A percentile compares a stretch with the other conserved stretches of the same genome.
Evolutionary conservation across 2,113 vertebrate genomes (phyloP).

Genomic region (Pteruthius melanotis): DNA sequence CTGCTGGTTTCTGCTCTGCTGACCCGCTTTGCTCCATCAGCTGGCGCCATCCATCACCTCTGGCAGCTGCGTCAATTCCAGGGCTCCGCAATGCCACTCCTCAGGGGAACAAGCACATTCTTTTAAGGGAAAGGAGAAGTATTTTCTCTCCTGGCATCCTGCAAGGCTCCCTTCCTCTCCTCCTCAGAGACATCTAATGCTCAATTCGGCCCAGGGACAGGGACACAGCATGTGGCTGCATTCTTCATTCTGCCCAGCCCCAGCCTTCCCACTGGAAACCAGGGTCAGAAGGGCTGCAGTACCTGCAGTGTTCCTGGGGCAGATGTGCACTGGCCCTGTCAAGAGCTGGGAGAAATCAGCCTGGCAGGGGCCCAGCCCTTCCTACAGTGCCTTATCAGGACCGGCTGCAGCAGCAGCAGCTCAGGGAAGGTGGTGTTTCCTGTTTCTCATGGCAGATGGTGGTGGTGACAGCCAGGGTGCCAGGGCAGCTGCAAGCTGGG

Average conservation of each 20-base stretch:
- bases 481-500: neutral
- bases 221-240: neutral
- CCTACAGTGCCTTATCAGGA: rapidly evolving
- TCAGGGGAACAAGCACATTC: neutral
- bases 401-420: neutral
- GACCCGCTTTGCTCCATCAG: constrained; percentile 28
- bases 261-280: neutral
- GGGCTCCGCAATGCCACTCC: neutral
- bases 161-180: neutral
- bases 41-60: constrained; percentile 31
- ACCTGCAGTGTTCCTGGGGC: neutral
- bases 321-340: neutral
- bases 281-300: neutral
- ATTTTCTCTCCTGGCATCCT: neutral
- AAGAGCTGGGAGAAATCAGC: neutral
- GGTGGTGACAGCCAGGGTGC: neutral
- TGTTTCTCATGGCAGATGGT: neutral
- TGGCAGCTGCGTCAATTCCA: constrained; percentile 43
- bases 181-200: neutral
- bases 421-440: neutral
- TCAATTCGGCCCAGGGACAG: neutral
- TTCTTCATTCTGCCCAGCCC: neutral
- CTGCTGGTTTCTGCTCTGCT: constrained; percentile 55
- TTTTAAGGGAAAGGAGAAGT: neutral
- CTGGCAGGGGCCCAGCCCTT: neutral